Evolutionary conservation across 2,797 vertebrate genomes (phyloP).

Genomic region (Fringilla coelebs): DNA sequence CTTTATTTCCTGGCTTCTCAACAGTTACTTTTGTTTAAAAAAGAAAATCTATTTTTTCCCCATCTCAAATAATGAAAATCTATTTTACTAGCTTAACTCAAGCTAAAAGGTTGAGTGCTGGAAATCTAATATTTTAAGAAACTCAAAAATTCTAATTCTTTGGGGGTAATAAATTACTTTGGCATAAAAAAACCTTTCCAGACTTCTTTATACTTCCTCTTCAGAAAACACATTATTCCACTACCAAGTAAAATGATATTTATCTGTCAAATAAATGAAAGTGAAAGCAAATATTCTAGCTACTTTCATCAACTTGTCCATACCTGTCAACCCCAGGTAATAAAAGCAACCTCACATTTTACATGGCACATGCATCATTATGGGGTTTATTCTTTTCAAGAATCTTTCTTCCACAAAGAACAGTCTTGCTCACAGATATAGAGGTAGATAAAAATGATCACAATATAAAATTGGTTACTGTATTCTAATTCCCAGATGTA

Average conservation of each 20-base stretch:
- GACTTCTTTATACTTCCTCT: neutral
- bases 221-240: neutral
- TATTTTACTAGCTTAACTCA: neutral
- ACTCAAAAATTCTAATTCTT: neutral
- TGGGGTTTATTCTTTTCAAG: constrained; percentile 1
- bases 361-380: neutral
- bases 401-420: neutral
- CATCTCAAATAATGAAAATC: neutral
- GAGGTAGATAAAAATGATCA: neutral
- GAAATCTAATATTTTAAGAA: constrained; percentile 1
- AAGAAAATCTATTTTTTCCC: neutral
- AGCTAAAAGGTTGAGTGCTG: neutral
- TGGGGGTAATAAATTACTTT: neutral
- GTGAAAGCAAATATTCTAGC: neutral
- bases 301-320: constrained; percentile 7
- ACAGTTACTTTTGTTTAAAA: neutral
- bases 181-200: neutral
- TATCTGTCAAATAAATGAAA: constrained; percentile 10
- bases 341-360: constrained; percentile 4
- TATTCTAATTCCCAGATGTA: neutral
- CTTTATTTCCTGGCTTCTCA: neutral
- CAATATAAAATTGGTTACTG: neutral
- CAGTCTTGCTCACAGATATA: neutral
- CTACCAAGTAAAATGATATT: neutral
- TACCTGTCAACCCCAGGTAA: neutral